These are phyloP conservation scores for Lasioglossum albipes DNA, from an alignment of 1,140 invertebrate species.

Conservation along the genomic window DNA sequence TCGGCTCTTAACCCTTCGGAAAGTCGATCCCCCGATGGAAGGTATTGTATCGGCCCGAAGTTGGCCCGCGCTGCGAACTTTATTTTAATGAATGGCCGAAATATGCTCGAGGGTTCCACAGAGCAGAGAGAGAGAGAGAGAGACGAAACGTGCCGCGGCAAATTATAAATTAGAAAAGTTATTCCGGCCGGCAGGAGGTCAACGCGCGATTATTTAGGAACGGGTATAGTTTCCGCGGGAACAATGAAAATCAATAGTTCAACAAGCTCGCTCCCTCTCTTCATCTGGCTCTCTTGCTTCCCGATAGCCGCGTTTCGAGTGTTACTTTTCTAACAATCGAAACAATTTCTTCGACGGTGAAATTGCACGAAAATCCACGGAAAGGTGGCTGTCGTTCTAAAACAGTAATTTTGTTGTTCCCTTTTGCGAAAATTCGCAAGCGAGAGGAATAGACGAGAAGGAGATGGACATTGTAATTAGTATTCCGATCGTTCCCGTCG, in stretches of 20 bases:
- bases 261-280: background rate
- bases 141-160: background rate
- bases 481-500: too few relatives aligned
- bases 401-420: too few relatives aligned
- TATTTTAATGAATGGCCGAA: background rate
- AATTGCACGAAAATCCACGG: background rate
- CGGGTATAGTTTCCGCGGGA: background rate
- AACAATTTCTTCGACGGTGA: background rate
- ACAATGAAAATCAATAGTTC: slow-evolving; percentile 5
- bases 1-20: background rate
- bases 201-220: slow-evolving; percentile 1
- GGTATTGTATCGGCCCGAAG: background rate
- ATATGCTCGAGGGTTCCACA: background rate
- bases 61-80: background rate
- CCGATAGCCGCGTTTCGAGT: background rate
- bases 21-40: background rate
- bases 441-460: too few relatives aligned
- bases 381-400: background rate
- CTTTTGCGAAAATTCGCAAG: too few relatives aligned
- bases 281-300: background rate
- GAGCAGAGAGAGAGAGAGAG: too few relatives aligned
- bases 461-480: too few relatives aligned
- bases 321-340: background rate
- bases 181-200: background rate
- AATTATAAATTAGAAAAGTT: background rate